A percentile compares a stretch with the other conserved stretches of the same genome.
These are phyloP conservation scores for Perccottus glenii DNA, from an alignment of 2,113 vertebrate species.

Conservation along the genomic window DNA sequence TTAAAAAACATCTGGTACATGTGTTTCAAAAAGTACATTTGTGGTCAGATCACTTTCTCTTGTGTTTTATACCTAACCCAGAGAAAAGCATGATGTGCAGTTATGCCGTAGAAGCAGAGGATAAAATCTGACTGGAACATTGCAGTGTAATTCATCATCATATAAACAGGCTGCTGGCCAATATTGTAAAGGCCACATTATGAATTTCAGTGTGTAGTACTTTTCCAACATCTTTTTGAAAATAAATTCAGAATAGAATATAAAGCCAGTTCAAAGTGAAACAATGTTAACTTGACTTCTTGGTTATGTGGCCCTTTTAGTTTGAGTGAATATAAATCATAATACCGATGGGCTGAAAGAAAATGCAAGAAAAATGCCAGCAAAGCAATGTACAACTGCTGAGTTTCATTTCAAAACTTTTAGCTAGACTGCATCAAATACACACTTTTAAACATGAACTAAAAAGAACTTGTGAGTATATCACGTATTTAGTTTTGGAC, in stretches of 20 bases:
- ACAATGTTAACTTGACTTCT: slow-evolving; percentile 12
- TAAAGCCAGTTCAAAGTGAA: background rate
- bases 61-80: slow-evolving; percentile 9
- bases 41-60: slow-evolving; percentile 6
- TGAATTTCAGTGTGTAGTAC: slow-evolving; percentile 3
- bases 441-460: background rate
- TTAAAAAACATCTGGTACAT: background rate
- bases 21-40: background rate
- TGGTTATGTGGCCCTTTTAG: slow-evolving; percentile 9
- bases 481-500: slow-evolving; percentile 1
- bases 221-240: background rate
- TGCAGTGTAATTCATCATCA: slow-evolving; percentile 57
- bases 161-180: slow-evolving; percentile 24
- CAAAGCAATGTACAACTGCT: background rate
- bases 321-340: slow-evolving; percentile 7
- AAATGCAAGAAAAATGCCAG: background rate
- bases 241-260: slow-evolving; percentile 2
- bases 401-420: background rate
- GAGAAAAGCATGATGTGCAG: background rate
- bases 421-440: slow-evolving; percentile 4
- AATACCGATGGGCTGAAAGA: background rate
- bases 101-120: slow-evolving; percentile 22
- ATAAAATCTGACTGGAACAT: slow-evolving; percentile 22
- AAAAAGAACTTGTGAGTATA: background rate
- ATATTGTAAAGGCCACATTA: slow-evolving; percentile 23